These are phyloP conservation scores for Scleropages formosus DNA, from an alignment of 2,797 vertebrate genomes.

Conservation along the genomic window DNA sequence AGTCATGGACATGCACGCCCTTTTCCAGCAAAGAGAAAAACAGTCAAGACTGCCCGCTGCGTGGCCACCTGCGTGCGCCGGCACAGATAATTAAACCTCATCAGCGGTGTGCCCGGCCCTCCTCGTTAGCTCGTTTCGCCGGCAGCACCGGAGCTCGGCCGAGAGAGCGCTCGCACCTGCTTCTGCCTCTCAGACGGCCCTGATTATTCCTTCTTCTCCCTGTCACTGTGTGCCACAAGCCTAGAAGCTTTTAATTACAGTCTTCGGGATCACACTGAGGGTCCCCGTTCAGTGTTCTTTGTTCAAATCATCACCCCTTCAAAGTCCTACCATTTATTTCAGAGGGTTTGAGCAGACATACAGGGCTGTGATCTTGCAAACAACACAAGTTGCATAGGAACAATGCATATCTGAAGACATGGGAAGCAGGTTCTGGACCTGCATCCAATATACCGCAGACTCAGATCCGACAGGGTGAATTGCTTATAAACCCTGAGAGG, in stretches of 20 bases:
- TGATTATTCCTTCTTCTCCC: slow-evolving; percentile 24
- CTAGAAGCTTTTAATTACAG: too few species aligned
- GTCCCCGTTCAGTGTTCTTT: not conserved
- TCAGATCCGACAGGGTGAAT: not conserved
- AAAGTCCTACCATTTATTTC: not conserved
- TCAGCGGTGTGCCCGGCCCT: slow-evolving; percentile 46
- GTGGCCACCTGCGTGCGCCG: slow-evolving; percentile 63
- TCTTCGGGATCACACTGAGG: not conserved
- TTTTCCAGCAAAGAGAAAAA: slow-evolving; percentile 49
- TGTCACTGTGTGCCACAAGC: not conserved
- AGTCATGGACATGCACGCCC: slow-evolving; percentile 50
- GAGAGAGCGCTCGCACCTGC: slow-evolving; percentile 17
- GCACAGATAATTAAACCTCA: slow-evolving; percentile 60
- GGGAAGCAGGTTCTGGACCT: not conserved
- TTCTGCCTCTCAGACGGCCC: slow-evolving; percentile 18
- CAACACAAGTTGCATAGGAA: not conserved
- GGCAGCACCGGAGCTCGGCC: slow-evolving; percentile 43
- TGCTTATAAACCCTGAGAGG: not conserved
- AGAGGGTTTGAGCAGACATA: not conserved
- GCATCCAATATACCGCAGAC: not conserved
- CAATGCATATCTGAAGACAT: not conserved
- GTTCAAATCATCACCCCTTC: slow-evolving; percentile 6
- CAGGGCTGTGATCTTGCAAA: not conserved
- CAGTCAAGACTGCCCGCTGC: slow-evolving; percentile 55
- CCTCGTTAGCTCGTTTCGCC: slow-evolving; percentile 57